Conservation (phyloP, 2,113 vertebrate genomes). For the Prietella phreatophila region DNA sequence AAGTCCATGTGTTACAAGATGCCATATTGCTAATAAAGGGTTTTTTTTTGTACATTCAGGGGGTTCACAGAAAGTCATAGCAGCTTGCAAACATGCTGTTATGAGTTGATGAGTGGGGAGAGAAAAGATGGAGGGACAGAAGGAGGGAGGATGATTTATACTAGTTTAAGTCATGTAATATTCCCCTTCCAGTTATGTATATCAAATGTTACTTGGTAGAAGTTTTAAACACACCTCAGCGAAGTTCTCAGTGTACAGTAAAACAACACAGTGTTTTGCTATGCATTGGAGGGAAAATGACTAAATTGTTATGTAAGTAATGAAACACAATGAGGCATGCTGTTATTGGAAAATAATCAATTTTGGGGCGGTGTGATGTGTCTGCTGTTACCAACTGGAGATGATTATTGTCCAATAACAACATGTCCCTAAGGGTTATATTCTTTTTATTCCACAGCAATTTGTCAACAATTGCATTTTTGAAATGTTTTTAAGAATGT, state of each 20-base stretch:
- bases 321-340: neutral
- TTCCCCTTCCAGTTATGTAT: conserved; percentile 11
- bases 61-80: conserved; percentile 15
- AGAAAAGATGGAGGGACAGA: neutral
- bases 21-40: conserved; percentile 13
- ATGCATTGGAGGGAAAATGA: neutral
- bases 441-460: neutral
- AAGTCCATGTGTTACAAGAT: conserved; percentile 15
- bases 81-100: conserved; percentile 24
- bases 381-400: neutral
- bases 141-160: conserved; percentile 12
- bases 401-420: neutral
- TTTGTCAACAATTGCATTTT: neutral
- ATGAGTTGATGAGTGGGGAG: neutral
- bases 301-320: neutral
- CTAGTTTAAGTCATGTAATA: neutral
- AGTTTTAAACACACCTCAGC: neutral
- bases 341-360: neutral
- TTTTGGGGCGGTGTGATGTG: neutral
- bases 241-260: neutral
- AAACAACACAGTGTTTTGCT: neutral
- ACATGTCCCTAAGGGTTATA: neutral
- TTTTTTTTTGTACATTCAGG: neutral
- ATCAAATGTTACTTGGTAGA: conserved; percentile 8
- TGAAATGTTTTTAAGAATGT: neutral